phyloP scores from a whole-genome alignment of 2,888 invertebrate species.

The Mongoloraphidia duomilia region DNA sequence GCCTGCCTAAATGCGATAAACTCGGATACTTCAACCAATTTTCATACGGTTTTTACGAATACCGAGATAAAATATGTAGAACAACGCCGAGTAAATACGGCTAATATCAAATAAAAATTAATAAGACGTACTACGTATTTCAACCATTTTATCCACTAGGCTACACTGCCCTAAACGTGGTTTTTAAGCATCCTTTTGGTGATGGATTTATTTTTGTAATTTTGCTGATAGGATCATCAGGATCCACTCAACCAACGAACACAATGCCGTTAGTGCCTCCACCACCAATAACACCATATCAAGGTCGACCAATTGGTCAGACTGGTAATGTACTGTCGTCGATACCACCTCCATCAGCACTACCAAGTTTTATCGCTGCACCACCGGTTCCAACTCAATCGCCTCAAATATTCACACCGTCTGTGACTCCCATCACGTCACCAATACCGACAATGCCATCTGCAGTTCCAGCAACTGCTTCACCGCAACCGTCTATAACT shows the following conservation, averaged over 20 bases:
- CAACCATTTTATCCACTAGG: too few species aligned
- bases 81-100: too few species aligned
- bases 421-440: slow-evolving; percentile 8
- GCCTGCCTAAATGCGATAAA: too few species aligned
- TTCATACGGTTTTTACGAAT: too few species aligned
- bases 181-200: too few species aligned
- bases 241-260: slow-evolving; percentile 14
- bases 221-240: too few species aligned
- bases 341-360: slow-evolving; percentile 50
- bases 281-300: slow-evolving; percentile 29
- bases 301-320: slow-evolving; percentile 26
- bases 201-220: too few species aligned
- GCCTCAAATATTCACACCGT: slow-evolving; percentile 13
- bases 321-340: slow-evolving; percentile 48
- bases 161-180: too few species aligned
- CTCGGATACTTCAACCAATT: too few species aligned
- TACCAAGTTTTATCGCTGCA: slow-evolving; percentile 49
- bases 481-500: slow-evolving; percentile 12
- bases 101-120: too few species aligned
- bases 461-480: slow-evolving; percentile 13
- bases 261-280: slow-evolving; percentile 26
- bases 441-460: slow-evolving; percentile 5
- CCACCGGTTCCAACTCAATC: slow-evolving; percentile 21
- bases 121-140: too few species aligned
- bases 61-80: too few species aligned